These are phyloP conservation scores for Leucopsar rothschildi DNA, from an alignment of 2,113 vertebrate species.

Conservation along the genomic window DNA sequence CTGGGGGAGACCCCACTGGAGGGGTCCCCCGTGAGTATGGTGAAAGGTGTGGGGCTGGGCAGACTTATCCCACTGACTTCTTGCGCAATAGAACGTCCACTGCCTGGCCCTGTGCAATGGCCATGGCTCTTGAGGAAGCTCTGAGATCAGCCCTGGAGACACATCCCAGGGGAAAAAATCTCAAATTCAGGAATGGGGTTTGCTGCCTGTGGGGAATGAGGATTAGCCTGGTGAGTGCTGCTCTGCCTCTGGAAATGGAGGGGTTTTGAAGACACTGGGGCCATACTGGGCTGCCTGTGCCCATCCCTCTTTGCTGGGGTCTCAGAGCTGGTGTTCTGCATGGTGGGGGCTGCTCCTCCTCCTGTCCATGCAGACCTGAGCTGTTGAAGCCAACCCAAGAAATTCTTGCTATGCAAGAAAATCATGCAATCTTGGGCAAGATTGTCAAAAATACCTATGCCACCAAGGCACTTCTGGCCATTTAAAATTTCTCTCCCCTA, in stretches of 20 bases:
- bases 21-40: background rate
- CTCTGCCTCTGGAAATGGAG: background rate
- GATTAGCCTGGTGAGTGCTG: background rate
- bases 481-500: background rate
- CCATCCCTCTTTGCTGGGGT: rapidly evolving
- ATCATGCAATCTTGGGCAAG: background rate
- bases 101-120: background rate
- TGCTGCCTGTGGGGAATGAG: background rate
- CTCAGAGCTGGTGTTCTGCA: background rate
- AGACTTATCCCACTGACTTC: background rate
- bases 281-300: background rate
- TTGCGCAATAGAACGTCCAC: background rate
- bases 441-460: background rate
- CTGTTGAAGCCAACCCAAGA: background rate
- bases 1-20: background rate
- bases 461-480: background rate
- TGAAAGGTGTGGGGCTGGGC: background rate
- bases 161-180: rapidly evolving
- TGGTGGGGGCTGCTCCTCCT: background rate
- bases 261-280: rapidly evolving
- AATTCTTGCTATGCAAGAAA: background rate
- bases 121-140: background rate
- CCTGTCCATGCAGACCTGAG: background rate
- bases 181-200: background rate
- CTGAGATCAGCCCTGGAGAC: background rate